Base-by-base conservation (phyloP, 2,113 vertebrate genomes). In the Candoia aspera region DNA sequence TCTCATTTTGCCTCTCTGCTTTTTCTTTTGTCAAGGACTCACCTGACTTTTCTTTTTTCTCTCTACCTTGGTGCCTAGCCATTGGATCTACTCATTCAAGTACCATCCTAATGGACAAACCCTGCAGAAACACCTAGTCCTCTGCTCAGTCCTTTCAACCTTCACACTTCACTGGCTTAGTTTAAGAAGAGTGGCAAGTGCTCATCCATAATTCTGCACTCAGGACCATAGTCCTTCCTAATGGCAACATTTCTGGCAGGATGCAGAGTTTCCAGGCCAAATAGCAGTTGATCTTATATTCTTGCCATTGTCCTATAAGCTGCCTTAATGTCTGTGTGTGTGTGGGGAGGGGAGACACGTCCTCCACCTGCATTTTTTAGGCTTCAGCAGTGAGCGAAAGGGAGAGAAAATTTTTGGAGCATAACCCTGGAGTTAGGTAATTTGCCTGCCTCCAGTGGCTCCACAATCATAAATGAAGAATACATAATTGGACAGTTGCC, bases 21-120 rank as follows among this genome's bases (percentile, higher is more conserved):
- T 60, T 59, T 8, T 84, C 55, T 19, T 86, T 91, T 86, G 84
- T 54, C 33, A 87, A 73, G 90, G 60, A 87, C 23, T 87, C 84
- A 87, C 84, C 84, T 87, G 84, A 85, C 29, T 85, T 24, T 68
- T 19, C 85, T 54, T 49, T 68, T 83, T 73, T 2, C 84, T 54
- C 55, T 91, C 49, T 86, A 62, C 87, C 13, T 68, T 68, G 84
- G 49, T 87, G 53, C 90, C 90, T 62, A 87, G 84, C 60, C 42
- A 86, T 87, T 68, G 24, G 29, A 85, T 68, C 49, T 37, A 21
- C 33, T 26, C 68, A 33, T 24, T 87, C 42, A 60, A 91, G 84
- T 68, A 15, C 90, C 49, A 87, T 91, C 84, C 60, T 87, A n/a
- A 33, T 60, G 33, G 84, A 57, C 68, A 91, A 87, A 87, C 19